Base-by-base conservation (phyloP, 2,113 vertebrate species). In the Scatophagus argus region DNA sequence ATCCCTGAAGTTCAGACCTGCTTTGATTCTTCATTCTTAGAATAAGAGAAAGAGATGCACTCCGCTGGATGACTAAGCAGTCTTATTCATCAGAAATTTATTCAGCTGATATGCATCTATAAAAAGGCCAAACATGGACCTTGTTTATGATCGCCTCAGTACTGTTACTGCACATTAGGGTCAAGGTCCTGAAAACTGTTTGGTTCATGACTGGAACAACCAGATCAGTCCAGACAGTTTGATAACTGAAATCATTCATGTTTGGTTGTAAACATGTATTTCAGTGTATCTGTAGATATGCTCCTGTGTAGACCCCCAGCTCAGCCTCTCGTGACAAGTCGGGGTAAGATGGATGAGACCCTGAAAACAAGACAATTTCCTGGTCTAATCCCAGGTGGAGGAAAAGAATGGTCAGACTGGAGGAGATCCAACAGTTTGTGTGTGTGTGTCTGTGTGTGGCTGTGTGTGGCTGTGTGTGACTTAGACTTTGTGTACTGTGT, bases 291-390 rank as follows among this genome's bases (percentile, higher is more conserved):
- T 59, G 49, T 34, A 13, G 74, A 29, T 70, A 67, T 66, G n/a
- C 34, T 63, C 60, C 44, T n/a, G 70, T 52, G 36, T 46, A 39
- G 77, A 84, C 58, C 77, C 67, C 77, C 65, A 36, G 51, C 79
- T 44, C 38, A 56, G 65, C 36, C 65, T 88, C 82, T 84, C 13
- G 25, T 77, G 82, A 88, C 69, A 55, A 84, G 77, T 58, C 19
- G 6, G 19, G 73, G 46, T 55, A 82, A 88, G 47, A 85, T 64
- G 29, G 67, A 85, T 80, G 74, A 91, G 79, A 72, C 39, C 69
- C 56, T 87, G 83, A 90, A 91, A 93, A 90, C 25, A 36, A 87
- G 58, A 84, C 83, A 90, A 90, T 91, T 90, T 92, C 85, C 86
- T 90, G 79, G 58, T 88, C 43, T 91, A 89, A 91, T 92, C 90